Conservation (phyloP, 2,797 vertebrate genomes). For the Onychomys torridus region DNA sequence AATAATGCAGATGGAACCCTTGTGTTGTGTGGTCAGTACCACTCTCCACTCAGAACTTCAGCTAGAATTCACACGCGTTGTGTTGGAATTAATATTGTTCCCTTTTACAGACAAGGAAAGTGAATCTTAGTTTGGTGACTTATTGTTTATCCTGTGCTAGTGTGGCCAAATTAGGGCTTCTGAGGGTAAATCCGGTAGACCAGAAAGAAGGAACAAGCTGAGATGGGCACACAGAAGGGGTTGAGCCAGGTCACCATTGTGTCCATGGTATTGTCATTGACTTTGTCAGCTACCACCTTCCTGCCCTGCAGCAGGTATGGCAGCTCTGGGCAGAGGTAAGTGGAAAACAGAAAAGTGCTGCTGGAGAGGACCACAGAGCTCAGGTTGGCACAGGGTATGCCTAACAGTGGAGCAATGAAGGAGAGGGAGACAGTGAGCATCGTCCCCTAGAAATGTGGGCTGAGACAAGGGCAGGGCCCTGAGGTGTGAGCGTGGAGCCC, state of each 20-base stretch:
- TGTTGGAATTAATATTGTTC: neutral
- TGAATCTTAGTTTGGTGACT: neutral
- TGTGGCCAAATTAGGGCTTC: neutral
- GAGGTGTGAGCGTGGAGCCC: neutral
- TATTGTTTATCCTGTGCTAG: neutral
- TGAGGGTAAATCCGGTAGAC: neutral
- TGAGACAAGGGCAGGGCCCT: neutral
- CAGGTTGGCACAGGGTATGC: neutral
- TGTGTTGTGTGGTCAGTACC: neutral
- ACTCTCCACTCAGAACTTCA: neutral
- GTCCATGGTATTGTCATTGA: neutral
- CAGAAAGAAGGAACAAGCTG: neutral
- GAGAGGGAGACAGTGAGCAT: neutral
- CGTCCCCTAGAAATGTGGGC: neutral
- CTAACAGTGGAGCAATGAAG: neutral
- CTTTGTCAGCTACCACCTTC: neutral
- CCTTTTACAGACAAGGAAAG: constrained; percentile 1
- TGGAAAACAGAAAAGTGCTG: neutral
- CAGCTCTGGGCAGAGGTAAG: neutral
- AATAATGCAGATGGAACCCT: neutral
- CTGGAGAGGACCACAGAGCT: neutral
- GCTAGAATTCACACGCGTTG: neutral
- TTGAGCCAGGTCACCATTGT: neutral
- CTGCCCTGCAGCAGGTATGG: neutral
- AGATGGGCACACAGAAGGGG: neutral